phyloP scores from a whole-genome alignment of 1,140 invertebrate species.

The Episyrphus balteatus region DNA sequence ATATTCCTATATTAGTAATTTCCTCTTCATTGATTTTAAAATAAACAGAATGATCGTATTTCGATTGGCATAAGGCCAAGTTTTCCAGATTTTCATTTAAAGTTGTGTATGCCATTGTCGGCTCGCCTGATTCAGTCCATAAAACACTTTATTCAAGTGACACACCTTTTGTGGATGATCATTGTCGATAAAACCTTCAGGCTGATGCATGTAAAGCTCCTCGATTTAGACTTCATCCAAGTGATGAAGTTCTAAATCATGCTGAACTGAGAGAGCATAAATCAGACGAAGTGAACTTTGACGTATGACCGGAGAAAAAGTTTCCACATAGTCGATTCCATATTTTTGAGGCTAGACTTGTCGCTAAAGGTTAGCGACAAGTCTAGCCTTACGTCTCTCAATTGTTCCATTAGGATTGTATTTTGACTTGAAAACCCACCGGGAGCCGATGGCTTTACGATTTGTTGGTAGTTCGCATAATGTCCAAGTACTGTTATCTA shows the following conservation, averaged over 20 bases:
- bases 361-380: too few species aligned
- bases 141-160: slow-evolving; percentile 26
- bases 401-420: too few species aligned
- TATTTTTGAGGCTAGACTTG: slow-evolving; percentile 13
- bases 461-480: too few species aligned
- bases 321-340: slow-evolving; percentile 31
- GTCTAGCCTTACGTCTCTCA: too few species aligned
- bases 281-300: slow-evolving; percentile 4
- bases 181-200: slow-evolving; percentile 9
- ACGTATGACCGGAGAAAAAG: slow-evolving; percentile 24
- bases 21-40: neutral
- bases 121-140: slow-evolving; percentile 35
- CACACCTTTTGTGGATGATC: slow-evolving; percentile 15
- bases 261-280: slow-evolving; percentile 3
- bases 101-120: slow-evolving; percentile 20
- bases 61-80: slow-evolving; percentile 15
- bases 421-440: too few species aligned
- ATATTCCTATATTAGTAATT: slow-evolving; percentile 4
- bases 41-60: slow-evolving; percentile 30
- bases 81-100: slow-evolving; percentile 15
- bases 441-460: too few species aligned
- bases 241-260: slow-evolving; percentile 20
- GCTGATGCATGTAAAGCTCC: slow-evolving; percentile 35
- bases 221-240: slow-evolving; percentile 31
- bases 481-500: too few species aligned